Evolutionary conservation across 2,113 vertebrate species (phyloP).

Genomic region (Sprattus sprattus): DNA sequence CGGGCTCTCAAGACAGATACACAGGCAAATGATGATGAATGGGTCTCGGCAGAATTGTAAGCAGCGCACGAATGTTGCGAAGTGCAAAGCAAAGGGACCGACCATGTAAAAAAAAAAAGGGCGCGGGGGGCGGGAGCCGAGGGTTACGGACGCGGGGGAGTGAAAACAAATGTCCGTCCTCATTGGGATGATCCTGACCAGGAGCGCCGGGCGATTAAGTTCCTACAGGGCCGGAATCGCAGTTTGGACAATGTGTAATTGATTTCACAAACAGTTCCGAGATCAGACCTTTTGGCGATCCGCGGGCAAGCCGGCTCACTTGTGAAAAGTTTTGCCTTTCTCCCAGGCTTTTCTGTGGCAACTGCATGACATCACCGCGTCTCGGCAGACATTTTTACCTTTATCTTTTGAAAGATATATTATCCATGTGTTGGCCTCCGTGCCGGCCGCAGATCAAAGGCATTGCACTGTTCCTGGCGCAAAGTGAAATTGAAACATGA

Average conservation of each 20-base stretch:
- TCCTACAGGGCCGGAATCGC: slow-evolving; percentile 60
- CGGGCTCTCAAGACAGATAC: slow-evolving; percentile 89
- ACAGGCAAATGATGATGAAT: slow-evolving; percentile 99
- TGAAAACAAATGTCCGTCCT: slow-evolving; percentile 81
- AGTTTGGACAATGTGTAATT: slow-evolving; percentile 64
- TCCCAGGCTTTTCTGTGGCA: slow-evolving; percentile 52
- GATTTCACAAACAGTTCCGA: slow-evolving; percentile 71
- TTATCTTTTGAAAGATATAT: slow-evolving; percentile 78
- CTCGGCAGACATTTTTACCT: slow-evolving; percentile 73
- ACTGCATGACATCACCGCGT: slow-evolving; percentile 74
- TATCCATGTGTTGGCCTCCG: slow-evolving; percentile 70
- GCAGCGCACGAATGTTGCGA: slow-evolving; percentile 89
- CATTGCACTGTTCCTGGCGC: slow-evolving; percentile 67
- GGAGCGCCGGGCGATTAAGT: slow-evolving; percentile 66
- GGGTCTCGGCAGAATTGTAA: slow-evolving; percentile 91
- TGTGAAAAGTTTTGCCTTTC: slow-evolving; percentile 69
- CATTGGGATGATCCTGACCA: slow-evolving; percentile 76
- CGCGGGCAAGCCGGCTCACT: slow-evolving; percentile 37
- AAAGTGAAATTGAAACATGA: slow-evolving; percentile 73
- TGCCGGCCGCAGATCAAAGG: slow-evolving; percentile 70
- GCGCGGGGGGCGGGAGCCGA: slow-evolving; percentile 51
- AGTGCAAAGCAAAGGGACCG: slow-evolving; percentile 71
- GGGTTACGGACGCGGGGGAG: slow-evolving; percentile 64
- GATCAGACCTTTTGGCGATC: slow-evolving; percentile 61
- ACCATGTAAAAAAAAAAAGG: slow-evolving; percentile 46